Percentiles rank a stretch among this genome's conserved stretches.
Conservation (phyloP, 2,113 vertebrate species). For the Zootoca vivipara region DNA sequence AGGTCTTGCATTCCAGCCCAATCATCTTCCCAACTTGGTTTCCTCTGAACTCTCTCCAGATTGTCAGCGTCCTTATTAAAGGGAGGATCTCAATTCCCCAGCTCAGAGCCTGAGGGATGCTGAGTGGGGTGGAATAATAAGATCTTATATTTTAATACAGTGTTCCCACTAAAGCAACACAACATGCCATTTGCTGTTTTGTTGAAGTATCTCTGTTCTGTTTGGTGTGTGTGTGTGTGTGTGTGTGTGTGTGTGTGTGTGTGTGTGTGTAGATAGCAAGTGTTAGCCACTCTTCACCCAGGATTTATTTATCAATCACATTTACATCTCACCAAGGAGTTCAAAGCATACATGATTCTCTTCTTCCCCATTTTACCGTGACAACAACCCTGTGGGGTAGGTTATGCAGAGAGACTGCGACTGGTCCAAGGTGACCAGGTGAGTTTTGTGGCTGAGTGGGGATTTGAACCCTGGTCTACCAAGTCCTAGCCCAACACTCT, state of each 20-base stretch:
- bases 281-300: not conserved
- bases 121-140: conserved; percentile 1
- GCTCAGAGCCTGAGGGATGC: not conserved
- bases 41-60: conserved; percentile 25
- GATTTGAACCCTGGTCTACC: too few relatives aligned
- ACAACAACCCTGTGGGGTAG: too few relatives aligned
- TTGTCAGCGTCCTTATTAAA: conserved; percentile 9
- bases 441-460: too few relatives aligned
- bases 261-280: not conserved
- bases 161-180: not conserved
- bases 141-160: not conserved
- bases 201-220: not conserved
- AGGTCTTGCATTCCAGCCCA: conserved; percentile 12
- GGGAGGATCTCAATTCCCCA: not conserved
- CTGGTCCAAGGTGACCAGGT: too few relatives aligned
- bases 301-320: not conserved
- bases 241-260: too few relatives aligned
- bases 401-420: too few relatives aligned
- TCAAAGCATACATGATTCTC: not conserved
- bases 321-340: too few relatives aligned
- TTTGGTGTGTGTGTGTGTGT: too few relatives aligned
- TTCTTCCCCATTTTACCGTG: too few relatives aligned
- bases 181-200: not conserved
- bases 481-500: too few relatives aligned
- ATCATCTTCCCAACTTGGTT: conserved; percentile 1